These are phyloP conservation scores for Scolopax bukidnonensis DNA, from an alignment of 2,797 vertebrate genomes.

Conservation along the genomic window DNA sequence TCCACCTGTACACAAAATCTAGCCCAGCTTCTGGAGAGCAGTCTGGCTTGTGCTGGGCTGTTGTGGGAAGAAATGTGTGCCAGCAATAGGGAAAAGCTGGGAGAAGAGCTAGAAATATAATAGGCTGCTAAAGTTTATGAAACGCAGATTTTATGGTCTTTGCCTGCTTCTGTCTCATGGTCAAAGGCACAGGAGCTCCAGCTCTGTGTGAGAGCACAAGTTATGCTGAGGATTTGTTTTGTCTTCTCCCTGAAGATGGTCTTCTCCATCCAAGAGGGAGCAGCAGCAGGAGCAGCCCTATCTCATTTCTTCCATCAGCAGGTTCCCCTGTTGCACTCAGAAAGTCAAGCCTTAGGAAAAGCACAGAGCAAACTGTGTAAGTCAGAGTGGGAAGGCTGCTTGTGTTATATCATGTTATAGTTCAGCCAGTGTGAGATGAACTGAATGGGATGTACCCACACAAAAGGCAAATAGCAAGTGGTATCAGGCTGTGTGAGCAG, in stretches of 20 bases:
- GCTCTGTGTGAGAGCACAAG: not conserved
- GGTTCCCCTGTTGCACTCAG: not conserved
- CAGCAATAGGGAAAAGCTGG: not conserved
- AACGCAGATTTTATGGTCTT: not conserved
- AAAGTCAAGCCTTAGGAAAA: not conserved
- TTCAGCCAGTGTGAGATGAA: not conserved
- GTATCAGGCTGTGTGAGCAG: not conserved
- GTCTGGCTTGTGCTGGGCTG: not conserved
- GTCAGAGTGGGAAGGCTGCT: not conserved
- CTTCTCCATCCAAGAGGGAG: not conserved
- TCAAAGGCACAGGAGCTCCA: not conserved
- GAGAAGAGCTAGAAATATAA: not conserved
- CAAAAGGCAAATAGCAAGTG: not conserved
- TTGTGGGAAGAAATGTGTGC: not conserved
- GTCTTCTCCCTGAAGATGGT: not conserved
- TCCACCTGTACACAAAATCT: not conserved
- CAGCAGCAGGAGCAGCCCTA: not conserved
- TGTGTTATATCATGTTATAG: not conserved
- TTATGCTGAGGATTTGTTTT: not conserved
- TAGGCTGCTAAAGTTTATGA: not conserved
- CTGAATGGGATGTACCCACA: not conserved
- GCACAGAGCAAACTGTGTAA: not conserved
- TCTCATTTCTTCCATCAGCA: not conserved
- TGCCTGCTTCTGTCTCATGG: not conserved
- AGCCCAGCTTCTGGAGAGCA: not conserved